Conservation (phyloP, 2,888 invertebrate genomes). For the Podotricha telesiphe region DNA sequence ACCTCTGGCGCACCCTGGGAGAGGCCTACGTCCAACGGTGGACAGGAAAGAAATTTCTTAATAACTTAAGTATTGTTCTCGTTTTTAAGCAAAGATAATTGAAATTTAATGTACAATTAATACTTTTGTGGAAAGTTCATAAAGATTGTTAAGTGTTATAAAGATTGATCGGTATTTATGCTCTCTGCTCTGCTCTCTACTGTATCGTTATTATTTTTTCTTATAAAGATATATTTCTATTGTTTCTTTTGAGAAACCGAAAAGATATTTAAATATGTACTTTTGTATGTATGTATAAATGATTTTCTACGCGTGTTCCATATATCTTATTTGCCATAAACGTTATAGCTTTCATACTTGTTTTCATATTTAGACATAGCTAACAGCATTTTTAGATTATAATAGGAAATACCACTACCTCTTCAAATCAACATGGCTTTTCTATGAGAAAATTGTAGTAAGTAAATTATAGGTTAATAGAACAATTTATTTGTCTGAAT, state of each 20-base stretch:
- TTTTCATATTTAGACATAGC: neutral
- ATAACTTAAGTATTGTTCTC: constrained; percentile 52
- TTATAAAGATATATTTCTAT: no score
- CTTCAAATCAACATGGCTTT: neutral
- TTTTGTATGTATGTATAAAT: neutral
- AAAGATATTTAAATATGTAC: neutral
- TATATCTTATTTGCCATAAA: constrained; percentile 4
- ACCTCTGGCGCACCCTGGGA: no score
- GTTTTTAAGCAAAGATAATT: constrained; percentile 33
- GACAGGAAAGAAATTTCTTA: constrained; percentile 52
- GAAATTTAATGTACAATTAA: constrained; percentile 28
- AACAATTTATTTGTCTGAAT: no score
- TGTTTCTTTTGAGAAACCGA: no score
- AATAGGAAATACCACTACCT: neutral
- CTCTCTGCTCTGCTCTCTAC: no score
- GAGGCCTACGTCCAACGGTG: no score
- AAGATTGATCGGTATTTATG: no score
- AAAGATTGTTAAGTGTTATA: no score
- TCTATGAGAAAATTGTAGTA: neutral
- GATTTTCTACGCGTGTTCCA: neutral
- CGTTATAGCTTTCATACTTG: constrained; percentile 6
- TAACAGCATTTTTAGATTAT: neutral
- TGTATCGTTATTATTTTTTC: no score
- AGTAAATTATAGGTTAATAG: neutral
- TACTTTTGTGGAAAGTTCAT: constrained; percentile 2